Percentiles rank a stretch among this genome's conserved stretches.
These are phyloP conservation scores for Meta bourneti DNA, from an alignment of 2,888 invertebrate species.

Conservation along the genomic window DNA sequence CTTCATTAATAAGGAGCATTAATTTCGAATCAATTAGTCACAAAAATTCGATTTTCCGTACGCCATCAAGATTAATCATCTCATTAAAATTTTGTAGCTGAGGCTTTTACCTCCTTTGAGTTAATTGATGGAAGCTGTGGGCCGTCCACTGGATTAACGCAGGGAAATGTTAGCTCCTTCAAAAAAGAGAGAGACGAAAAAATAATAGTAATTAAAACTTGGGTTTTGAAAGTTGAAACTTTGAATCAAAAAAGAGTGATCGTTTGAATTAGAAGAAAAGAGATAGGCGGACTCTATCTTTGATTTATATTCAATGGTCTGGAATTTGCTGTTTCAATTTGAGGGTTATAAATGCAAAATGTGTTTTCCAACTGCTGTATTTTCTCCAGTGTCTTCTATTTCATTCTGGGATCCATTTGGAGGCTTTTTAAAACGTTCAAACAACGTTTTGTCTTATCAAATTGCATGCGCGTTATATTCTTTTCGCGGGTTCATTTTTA, in stretches of 20 bases:
- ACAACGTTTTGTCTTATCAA: background rate
- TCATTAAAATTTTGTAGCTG: conserved; percentile 73
- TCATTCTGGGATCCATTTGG: background rate
- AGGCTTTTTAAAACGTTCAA: background rate
- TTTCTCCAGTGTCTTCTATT: background rate
- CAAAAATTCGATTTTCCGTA: conserved; percentile 71
- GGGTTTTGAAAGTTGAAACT: conserved; percentile 45
- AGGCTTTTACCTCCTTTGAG: conserved; percentile 63
- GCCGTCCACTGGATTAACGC: conserved; percentile 63
- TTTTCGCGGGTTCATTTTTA: background rate
- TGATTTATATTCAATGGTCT: conserved; percentile 53
- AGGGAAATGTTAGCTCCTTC: conserved; percentile 36
- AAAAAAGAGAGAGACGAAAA: conserved; percentile 43
- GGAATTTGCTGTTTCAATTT: conserved; percentile 38
- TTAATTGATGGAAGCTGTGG: conserved; percentile 66
- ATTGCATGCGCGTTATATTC: background rate
- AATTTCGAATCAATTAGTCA: conserved; percentile 74
- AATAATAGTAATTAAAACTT: conserved; percentile 70
- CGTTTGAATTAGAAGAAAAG: conserved; percentile 38
- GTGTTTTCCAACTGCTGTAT: background rate
- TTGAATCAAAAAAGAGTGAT: conserved; percentile 41
- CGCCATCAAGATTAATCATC: conserved; percentile 72
- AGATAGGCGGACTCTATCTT: conserved; percentile 12
- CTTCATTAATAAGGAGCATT: conserved; percentile 71
- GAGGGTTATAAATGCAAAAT: background rate